Percentiles rank a stretch among this genome's conserved stretches.
Evolutionary conservation across 2,113 vertebrate genomes (phyloP).

Genomic region (Gymnobelideus leadbeateri): DNA sequence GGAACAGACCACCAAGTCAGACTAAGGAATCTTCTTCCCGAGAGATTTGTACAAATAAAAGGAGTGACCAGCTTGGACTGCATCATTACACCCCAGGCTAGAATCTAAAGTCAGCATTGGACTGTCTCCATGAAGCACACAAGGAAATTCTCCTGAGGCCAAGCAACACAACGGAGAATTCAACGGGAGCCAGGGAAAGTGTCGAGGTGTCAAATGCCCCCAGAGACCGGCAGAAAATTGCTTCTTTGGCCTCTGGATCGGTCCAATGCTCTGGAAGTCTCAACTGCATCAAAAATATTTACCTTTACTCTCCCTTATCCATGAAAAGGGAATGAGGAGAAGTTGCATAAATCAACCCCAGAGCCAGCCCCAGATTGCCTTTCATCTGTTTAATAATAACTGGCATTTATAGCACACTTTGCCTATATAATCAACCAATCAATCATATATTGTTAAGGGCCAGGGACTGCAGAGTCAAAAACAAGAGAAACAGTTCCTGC

Average conservation of each 20-base stretch:
- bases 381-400: not conserved
- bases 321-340: not conserved
- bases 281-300: not conserved
- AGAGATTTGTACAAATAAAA: not conserved
- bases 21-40: constrained; percentile 3
- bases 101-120: not conserved
- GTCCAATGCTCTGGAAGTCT: not conserved
- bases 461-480: not conserved
- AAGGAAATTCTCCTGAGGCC: constrained; percentile 38
- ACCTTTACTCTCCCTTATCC: not conserved
- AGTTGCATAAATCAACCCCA: not conserved
- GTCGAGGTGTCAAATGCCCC: not conserved
- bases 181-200: not conserved
- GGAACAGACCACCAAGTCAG: constrained; percentile 21
- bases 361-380: not conserved
- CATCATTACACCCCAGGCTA: not conserved
- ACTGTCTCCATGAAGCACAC: not conserved
- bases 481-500: not conserved
- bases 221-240: not conserved
- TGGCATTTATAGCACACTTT: not conserved
- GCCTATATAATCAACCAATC: not conserved
- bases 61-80: not conserved
- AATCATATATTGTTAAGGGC: not conserved
- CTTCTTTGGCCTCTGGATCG: not conserved
- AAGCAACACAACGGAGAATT: not conserved